Percentiles rank a stretch among this genome's conserved stretches.
Evolutionary conservation across 2,113 vertebrate genomes (phyloP).

Genomic region (Amphiprion ocellaris): DNA sequence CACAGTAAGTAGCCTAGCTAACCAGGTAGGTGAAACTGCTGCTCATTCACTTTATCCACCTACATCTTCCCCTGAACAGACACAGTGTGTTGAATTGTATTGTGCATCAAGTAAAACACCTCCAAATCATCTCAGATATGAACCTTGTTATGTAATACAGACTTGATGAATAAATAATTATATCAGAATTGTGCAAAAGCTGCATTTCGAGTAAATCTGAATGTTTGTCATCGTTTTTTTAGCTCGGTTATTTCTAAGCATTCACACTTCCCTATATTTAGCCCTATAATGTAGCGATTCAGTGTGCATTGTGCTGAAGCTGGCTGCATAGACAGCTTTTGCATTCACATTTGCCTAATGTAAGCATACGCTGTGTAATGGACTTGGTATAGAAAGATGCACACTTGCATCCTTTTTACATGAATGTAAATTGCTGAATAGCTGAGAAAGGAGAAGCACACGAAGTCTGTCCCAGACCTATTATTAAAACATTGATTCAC

Average conservation of each 20-base stretch:
- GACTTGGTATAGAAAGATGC: neutral
- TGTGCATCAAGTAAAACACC: too few relatives aligned
- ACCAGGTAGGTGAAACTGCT: neutral
- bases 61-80: neutral
- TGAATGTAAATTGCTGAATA: neutral
- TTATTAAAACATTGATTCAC: slow-evolving; percentile 41
- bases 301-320: neutral
- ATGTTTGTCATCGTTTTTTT: too few relatives aligned
- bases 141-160: too few relatives aligned
- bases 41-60: neutral
- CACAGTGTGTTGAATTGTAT: neutral
- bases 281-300: neutral
- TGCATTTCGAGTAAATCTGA: too few relatives aligned
- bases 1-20: neutral
- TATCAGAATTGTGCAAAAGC: too few relatives aligned
- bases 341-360: neutral
- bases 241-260: too few relatives aligned
- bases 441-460: neutral
- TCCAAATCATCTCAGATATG: too few relatives aligned
- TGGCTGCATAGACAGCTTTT: neutral
- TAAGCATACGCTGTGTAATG: neutral
- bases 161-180: too few relatives aligned
- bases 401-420: neutral
- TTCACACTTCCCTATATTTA: too few relatives aligned
- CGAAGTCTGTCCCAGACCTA: neutral